These are phyloP conservation scores for Gnathonemus longibarbis DNA, from an alignment of 2,113 vertebrate species.

Conservation along the genomic window DNA sequence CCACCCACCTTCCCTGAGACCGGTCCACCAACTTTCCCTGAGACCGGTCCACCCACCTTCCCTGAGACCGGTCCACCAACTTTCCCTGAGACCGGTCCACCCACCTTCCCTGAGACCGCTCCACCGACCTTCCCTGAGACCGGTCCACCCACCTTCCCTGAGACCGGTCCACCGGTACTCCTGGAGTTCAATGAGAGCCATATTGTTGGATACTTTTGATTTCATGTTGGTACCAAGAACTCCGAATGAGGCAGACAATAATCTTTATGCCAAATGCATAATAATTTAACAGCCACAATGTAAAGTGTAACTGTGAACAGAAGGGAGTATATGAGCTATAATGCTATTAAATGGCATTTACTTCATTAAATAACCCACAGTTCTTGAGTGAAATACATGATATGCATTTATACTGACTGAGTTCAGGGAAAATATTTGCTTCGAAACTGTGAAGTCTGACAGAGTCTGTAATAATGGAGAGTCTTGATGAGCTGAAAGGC, in stretches of 20 bases:
- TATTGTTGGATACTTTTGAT: background rate
- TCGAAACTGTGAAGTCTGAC: conserved; percentile 47
- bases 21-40: background rate
- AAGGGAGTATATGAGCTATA: background rate
- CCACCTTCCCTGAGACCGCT: background rate
- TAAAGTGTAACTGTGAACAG: background rate
- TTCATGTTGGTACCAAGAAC: background rate
- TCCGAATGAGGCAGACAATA: background rate
- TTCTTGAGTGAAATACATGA: conserved; percentile 50
- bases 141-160: background rate
- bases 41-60: background rate
- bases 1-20: too few species aligned
- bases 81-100: background rate
- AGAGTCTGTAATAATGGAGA: conserved; percentile 57
- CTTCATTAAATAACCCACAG: conserved; percentile 39
- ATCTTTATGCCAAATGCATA: background rate
- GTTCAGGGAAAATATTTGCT: conserved; percentile 40
- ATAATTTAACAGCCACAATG: background rate
- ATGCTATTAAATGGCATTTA: conserved; percentile 25
- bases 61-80: background rate
- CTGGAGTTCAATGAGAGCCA: background rate
- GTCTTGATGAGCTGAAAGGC: conserved; percentile 44
- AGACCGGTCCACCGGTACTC: background rate
- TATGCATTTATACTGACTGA: conserved; percentile 25
- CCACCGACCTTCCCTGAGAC: background rate